Evolutionary conservation across 2,797 vertebrate genomes (phyloP).

Genomic region (Anisognathus igniventris): DNA sequence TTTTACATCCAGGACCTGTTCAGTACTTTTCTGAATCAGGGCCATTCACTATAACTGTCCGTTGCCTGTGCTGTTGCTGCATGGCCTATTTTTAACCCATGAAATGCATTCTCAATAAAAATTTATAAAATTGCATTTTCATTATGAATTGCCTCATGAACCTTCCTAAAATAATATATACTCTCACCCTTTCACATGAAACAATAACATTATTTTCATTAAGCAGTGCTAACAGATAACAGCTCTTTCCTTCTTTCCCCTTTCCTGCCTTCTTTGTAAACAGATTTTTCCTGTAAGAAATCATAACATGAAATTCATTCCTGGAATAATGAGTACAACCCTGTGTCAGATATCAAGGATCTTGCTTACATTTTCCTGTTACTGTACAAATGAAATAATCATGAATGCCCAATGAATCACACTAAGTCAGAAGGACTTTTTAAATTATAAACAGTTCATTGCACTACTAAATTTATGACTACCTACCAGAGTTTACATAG

Average conservation of each 20-base stretch:
- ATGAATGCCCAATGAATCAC: background rate
- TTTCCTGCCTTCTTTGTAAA: conserved; percentile 25
- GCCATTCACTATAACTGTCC: background rate
- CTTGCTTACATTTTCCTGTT: conserved; percentile 36
- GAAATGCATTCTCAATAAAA: background rate
- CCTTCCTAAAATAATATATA: background rate
- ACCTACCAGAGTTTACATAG: background rate
- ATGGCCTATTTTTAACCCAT: background rate
- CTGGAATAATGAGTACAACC: conserved; percentile 6
- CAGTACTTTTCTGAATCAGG: background rate
- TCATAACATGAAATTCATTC: conserved; percentile 5
- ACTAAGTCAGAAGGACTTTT: background rate
- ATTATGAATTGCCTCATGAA: background rate
- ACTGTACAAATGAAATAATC: background rate
- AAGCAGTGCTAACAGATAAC: background rate
- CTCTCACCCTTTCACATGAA: background rate
- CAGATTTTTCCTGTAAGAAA: conserved; percentile 37
- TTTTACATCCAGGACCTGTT: conserved; percentile 31
- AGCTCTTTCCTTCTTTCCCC: background rate
- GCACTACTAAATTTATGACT: background rate
- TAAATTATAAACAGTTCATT: background rate
- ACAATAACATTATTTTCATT: background rate
- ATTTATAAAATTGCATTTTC: background rate
- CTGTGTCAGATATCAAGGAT: background rate
- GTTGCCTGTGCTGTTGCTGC: background rate